These are phyloP conservation scores for Scarus forsteni DNA, from an alignment of 2,797 vertebrate species.

Conservation along the genomic window DNA sequence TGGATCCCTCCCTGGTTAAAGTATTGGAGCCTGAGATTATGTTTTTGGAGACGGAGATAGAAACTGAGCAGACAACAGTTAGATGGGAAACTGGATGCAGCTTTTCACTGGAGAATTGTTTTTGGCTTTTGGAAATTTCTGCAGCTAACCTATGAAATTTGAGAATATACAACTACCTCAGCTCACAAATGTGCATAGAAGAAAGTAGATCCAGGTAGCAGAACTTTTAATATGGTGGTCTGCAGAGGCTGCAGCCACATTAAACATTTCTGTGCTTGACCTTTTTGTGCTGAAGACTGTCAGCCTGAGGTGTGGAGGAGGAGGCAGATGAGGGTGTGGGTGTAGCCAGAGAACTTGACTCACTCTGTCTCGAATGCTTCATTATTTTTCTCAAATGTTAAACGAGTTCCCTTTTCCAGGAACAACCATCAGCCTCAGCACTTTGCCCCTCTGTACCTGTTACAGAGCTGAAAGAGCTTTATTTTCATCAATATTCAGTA, in stretches of 20 bases:
- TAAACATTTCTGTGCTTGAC: constrained; percentile 64
- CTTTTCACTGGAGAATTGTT: constrained; percentile 38
- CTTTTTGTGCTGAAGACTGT: constrained; percentile 40
- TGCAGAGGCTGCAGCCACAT: constrained; percentile 43
- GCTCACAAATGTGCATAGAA: constrained; percentile 70
- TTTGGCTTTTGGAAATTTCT: constrained; percentile 60
- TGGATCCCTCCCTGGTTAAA: constrained; percentile 60
- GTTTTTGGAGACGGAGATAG: too few species aligned
- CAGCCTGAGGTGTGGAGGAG: background rate
- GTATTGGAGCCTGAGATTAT: constrained; percentile 43
- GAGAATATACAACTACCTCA: constrained; percentile 53
- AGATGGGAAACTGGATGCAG: too few species aligned
- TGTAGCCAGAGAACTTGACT: constrained; percentile 36
- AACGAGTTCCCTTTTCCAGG: constrained; percentile 44
- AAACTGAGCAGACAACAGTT: too few species aligned
- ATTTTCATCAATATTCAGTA: constrained; percentile 23
- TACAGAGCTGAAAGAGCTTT: constrained; percentile 4
- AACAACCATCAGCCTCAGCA: constrained; percentile 49
- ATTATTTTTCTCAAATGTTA: background rate
- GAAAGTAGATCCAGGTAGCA: constrained; percentile 65
- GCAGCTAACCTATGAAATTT: constrained; percentile 62
- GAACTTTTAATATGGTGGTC: constrained; percentile 45
- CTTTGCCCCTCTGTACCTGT: constrained; percentile 40
- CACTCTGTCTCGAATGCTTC: constrained; percentile 26
- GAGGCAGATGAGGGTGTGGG: background rate